phyloP scores from a whole-genome alignment of 2,113 vertebrate genomes.

The Balaeniceps rex region DNA sequence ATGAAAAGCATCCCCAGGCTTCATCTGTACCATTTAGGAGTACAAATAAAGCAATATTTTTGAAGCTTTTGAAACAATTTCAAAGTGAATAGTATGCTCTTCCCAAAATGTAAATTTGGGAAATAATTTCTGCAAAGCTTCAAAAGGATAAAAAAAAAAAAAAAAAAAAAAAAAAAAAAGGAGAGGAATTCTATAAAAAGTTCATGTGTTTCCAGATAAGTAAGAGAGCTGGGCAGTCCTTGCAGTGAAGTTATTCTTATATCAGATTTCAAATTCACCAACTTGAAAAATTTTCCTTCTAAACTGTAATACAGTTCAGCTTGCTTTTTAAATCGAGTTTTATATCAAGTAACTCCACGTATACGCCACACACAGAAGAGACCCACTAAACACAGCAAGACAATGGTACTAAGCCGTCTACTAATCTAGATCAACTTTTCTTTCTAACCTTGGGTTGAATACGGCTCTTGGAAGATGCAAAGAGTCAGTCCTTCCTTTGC shows the following conservation, averaged over 20 bases:
- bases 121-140: not conserved
- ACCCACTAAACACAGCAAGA: not conserved
- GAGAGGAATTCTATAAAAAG: not conserved
- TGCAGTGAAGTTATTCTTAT: not conserved
- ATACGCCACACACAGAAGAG: not conserved
- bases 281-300: not conserved
- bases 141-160: not conserved
- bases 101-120: not conserved
- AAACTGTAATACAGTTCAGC: not conserved
- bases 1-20: not conserved
- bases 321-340: not conserved
- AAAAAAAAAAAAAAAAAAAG: no score
- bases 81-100: not conserved
- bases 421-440: not conserved
- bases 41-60: not conserved
- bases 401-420: not conserved
- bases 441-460: not conserved
- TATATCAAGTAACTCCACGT: not conserved
- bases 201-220: not conserved
- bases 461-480: not conserved
- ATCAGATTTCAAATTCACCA: not conserved
- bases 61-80: not conserved
- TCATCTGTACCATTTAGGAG: not conserved
- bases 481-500: not conserved
- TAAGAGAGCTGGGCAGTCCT: not conserved